Evolutionary conservation across 2,113 vertebrate genomes (phyloP).

Genomic region (Uria lomvia): DNA sequence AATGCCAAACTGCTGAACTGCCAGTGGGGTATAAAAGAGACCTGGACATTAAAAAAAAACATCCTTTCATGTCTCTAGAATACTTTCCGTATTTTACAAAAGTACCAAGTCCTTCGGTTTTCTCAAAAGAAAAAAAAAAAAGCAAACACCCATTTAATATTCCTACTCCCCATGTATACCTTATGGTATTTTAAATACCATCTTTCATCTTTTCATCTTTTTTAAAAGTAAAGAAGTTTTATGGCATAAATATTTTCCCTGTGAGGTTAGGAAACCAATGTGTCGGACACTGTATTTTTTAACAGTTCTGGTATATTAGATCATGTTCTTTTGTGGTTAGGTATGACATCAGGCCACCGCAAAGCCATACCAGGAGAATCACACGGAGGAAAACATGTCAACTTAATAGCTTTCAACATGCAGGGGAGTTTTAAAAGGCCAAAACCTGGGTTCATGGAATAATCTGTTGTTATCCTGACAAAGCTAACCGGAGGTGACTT

Average conservation of each 20-base stretch:
- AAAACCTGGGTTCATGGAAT: neutral
- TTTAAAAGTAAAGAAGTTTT: neutral
- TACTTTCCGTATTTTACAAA: neutral
- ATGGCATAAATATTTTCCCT: conserved; percentile 2
- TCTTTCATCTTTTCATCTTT: neutral
- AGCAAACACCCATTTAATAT: neutral
- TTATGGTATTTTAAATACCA: neutral
- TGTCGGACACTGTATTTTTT: neutral
- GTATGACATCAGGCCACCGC: conserved; percentile 10
- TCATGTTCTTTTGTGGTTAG: conserved; percentile 29
- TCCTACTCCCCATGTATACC: neutral
- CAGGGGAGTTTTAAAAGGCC: neutral
- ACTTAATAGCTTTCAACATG: neutral
- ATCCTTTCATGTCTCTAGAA: neutral
- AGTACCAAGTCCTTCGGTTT: neutral
- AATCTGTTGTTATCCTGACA: neutral
- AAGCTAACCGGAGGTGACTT: neutral
- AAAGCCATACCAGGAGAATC: neutral
- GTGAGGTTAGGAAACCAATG: neutral
- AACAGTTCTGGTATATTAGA: conserved; percentile 38
- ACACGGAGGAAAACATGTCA: neutral
- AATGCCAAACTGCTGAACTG: neutral
- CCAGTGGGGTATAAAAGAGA: neutral
- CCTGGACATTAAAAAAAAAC: neutral
- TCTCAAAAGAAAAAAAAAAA: neutral